Evolutionary conservation across 2,797 vertebrate genomes (phyloP).

Genomic region (Aselliscus stoliczkanus): DNA sequence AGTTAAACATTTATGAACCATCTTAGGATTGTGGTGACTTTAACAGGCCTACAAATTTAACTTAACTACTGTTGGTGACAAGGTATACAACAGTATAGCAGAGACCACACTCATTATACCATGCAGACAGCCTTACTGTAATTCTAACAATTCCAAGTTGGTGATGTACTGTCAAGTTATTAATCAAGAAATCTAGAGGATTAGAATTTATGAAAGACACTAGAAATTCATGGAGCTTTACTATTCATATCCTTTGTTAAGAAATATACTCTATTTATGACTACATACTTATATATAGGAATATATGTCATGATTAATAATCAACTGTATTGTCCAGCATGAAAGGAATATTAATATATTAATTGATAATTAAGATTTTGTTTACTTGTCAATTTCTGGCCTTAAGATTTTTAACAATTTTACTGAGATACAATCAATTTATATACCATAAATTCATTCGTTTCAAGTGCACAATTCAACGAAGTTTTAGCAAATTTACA

Average conservation of each 20-base stretch:
- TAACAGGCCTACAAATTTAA: neutral
- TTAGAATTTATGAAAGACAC: neutral
- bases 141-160: neutral
- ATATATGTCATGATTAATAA: neutral
- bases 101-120: neutral
- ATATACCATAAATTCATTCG: neutral
- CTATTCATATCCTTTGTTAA: neutral
- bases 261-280: neutral
- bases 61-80: neutral
- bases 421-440: neutral
- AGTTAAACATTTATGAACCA: neutral
- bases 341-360: neutral
- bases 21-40: neutral
- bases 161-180: neutral
- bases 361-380: constrained; percentile 24
- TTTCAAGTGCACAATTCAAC: neutral
- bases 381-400: constrained; percentile 15
- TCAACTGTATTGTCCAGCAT: neutral
- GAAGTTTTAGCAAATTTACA: neutral
- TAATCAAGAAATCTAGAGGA: neutral
- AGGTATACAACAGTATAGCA: neutral
- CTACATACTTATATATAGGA: neutral
- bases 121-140: neutral
- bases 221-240: constrained; percentile 11
- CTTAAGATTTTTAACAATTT: constrained; percentile 15